Conservation (phyloP, 2,113 vertebrate genomes). For the Acanthisitta chloris region DNA sequence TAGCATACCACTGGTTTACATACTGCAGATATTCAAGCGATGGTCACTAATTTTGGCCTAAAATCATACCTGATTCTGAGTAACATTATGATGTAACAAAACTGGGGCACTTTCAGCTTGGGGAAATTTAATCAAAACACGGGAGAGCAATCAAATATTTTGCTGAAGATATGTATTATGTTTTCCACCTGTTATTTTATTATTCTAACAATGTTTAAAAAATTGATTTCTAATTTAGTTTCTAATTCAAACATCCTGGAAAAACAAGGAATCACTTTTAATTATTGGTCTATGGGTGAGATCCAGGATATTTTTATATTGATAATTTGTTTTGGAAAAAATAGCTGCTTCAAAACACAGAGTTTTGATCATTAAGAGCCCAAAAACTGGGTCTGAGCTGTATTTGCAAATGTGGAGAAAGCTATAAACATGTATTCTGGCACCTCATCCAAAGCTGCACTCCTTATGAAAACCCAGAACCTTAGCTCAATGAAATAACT, state of each 20-base stretch:
- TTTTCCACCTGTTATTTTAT: neutral
- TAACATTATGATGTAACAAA: neutral
- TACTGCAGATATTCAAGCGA: neutral
- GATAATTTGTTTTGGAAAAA: neutral
- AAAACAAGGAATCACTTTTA: neutral
- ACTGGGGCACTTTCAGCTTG: accelerated
- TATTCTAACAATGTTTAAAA: neutral
- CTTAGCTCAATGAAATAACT: neutral
- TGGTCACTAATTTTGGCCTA: neutral
- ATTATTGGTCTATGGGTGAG: neutral
- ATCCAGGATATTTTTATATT: neutral
- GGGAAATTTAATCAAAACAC: neutral
- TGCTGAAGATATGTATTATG: neutral
- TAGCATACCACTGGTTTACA: neutral
- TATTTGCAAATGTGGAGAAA: neutral
- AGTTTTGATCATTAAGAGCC: neutral
- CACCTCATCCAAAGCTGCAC: neutral
- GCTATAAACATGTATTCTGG: neutral
- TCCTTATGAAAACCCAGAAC: neutral
- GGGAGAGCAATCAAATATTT: neutral
- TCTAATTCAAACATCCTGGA: neutral
- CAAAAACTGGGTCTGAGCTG: neutral
- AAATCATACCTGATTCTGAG: neutral
- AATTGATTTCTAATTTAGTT: neutral
- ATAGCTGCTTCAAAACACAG: neutral